A percentile compares a stretch with the other conserved stretches of the same genome.
phyloP scores from a whole-genome alignment of 2,113 vertebrate species.

The Salvator merianae region DNA sequence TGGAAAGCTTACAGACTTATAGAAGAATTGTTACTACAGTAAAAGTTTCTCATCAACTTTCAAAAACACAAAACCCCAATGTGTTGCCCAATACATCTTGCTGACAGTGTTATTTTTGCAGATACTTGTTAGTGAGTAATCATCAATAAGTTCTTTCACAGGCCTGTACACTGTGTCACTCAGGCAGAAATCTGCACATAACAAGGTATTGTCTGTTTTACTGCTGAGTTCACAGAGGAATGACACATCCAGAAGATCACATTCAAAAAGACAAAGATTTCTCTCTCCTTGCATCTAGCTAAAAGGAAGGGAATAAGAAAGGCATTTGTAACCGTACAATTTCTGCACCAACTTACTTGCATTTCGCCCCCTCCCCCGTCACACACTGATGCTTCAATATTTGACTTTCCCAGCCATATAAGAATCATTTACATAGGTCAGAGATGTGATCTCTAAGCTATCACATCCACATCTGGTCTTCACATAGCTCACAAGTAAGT shows the following conservation, averaged over 20 bases:
- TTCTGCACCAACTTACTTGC: no score
- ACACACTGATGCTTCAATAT: no score
- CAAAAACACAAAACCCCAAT: not conserved
- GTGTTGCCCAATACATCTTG: constrained; percentile 26
- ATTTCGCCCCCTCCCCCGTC: no score
- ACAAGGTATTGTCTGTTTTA: constrained; percentile 40
- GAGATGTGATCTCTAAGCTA: no score
- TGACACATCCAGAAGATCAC: constrained; percentile 40
- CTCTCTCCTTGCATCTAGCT: constrained; percentile 6
- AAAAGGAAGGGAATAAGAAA: not conserved
- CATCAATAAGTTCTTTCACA: constrained; percentile 48
- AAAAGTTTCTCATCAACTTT: not conserved
- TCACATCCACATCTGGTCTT: no score
- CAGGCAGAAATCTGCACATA: constrained; percentile 60
- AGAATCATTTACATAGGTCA: no score
- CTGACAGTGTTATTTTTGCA: not conserved
- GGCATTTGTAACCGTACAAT: constrained; percentile 53
- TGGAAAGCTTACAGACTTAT: not conserved
- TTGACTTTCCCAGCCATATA: no score
- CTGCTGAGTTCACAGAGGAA: constrained; percentile 43
- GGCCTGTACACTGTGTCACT: constrained; percentile 44
- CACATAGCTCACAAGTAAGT: no score
- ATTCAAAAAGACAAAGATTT: constrained; percentile 40
- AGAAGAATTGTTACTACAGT: not conserved
- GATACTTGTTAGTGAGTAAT: constrained; percentile 35